Evolutionary conservation across 2,797 vertebrate species (phyloP), one percentile per base, ranked within the genome.

Genomic region (Coregonus ussuriensis): DNA sequence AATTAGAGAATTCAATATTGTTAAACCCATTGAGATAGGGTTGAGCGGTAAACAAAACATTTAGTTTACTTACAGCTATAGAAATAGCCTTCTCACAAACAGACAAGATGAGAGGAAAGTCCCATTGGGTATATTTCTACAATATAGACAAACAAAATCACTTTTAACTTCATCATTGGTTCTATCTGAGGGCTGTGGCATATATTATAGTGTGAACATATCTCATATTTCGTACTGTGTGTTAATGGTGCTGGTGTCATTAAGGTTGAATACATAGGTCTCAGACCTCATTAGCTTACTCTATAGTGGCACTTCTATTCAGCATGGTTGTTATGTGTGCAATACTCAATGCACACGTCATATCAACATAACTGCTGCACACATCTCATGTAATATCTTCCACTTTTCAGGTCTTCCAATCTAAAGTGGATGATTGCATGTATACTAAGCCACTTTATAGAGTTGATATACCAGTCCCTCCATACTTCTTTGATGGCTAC

Each of bases 121-220:
- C 68, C 85, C 73, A 74, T 29, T 31, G 86, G 79, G 81, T 81
- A 71, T 68, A 79, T 87, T 82, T 87, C 76, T 81, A 78, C 80
- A 87, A 85, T 72, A 31, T 15, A 56, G 16, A 88, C 76, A 80
- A 62, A 81, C 79, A 86, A 68, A 68, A 16, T 31, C 21, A 16
- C 4, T 2, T 5, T 51, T 51, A 13, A 0, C 11, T 63, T 47
- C 70, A 18, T 67, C 65, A 9, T 67, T 63, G 59, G 3, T 47
- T 47, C 56, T 21, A 59, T 59, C 56, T 59, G n/a, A 9, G 7
- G 21, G n/a, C 59, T 29, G 21, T 29, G 6, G n/a, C 18, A 21
- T n/a, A 21, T 59, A 21, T 21, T 59, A n/a, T 6, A 59, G 18
- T 59, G 56, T 59, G 18, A 59, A 21, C 6, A n/a, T 59, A n/a